Percentiles rank a stretch among this genome's conserved stretches.
These are phyloP conservation scores for Limosa lapponica DNA, from an alignment of 2,797 vertebrate species.

Conservation along the genomic window DNA sequence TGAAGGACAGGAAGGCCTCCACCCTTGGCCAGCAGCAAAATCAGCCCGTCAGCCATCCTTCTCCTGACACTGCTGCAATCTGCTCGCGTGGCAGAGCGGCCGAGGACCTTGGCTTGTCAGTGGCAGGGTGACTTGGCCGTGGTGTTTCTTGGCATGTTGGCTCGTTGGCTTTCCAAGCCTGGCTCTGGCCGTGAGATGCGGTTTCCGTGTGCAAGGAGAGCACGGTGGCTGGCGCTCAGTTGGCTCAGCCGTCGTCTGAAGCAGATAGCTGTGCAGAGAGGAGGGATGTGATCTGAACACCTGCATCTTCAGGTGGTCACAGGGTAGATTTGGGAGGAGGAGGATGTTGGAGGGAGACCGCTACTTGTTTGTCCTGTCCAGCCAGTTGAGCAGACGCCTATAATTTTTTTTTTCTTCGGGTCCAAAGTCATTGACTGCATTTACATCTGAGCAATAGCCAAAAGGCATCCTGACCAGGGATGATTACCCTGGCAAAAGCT, in stretches of 20 bases:
- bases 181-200: background rate
- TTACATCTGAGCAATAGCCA: conserved; percentile 20
- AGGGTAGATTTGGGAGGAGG: background rate
- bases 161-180: background rate
- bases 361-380: background rate
- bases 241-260: fast-evolving
- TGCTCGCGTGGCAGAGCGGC: background rate
- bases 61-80: background rate
- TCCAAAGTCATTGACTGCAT: background rate
- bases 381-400: conserved; percentile 3
- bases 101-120: background rate
- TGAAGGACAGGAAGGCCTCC: background rate
- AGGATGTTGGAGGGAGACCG: background rate
- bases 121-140: background rate
- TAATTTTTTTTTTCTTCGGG: background rate
- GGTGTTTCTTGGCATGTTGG: background rate
- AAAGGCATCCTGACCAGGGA: background rate
- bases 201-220: background rate
- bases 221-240: background rate
- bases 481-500: background rate
- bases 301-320: background rate
- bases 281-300: background rate
- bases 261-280: background rate
- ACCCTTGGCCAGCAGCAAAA: background rate
- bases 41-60: background rate